Evolutionary conservation across 1,140 invertebrate genomes (phyloP).

Genomic region (Frieseomelitta varia): DNA sequence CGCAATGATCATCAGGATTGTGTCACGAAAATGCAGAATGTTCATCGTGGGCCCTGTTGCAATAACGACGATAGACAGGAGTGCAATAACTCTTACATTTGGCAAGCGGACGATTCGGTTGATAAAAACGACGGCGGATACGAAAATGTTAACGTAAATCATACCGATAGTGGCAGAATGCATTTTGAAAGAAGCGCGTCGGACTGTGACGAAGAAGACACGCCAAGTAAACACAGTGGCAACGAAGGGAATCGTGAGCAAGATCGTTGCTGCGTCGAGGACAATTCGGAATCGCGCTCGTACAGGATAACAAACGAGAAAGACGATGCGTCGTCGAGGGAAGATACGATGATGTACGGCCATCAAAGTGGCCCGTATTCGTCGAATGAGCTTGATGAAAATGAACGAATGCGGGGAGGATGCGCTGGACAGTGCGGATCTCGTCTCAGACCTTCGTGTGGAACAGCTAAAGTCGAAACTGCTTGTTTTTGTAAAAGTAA

Average conservation of each 20-base stretch:
- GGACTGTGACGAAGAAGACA: slow-evolving; percentile 26
- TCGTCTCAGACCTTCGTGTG: slow-evolving; percentile 22
- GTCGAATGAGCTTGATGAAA: slow-evolving; percentile 51
- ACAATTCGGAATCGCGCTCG: slow-evolving; percentile 9
- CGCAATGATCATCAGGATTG: slow-evolving; percentile 36
- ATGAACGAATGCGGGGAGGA: slow-evolving; percentile 68
- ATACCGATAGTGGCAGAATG: slow-evolving; percentile 31
- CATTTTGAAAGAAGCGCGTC: slow-evolving; percentile 40
- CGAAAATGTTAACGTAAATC: slow-evolving; percentile 39
- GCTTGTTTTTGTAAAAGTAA: slow-evolving; percentile 31
- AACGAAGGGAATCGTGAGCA: slow-evolving; percentile 40
- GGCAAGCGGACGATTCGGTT: slow-evolving; percentile 52
- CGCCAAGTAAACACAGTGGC: slow-evolving; percentile 33
- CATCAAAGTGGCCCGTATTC: slow-evolving; percentile 13
- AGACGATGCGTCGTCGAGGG: slow-evolving; percentile 43
- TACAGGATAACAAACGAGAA: slow-evolving; percentile 52
- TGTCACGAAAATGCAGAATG: slow-evolving; percentile 46
- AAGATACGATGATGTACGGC: slow-evolving; percentile 32
- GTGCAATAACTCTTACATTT: slow-evolving; percentile 43
- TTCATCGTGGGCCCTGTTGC: slow-evolving; percentile 30
- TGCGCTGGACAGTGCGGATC: slow-evolving; percentile 66
- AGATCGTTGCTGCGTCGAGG: slow-evolving; percentile 20
- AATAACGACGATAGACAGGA: slow-evolving; percentile 29
- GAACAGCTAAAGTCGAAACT: slow-evolving; percentile 34
- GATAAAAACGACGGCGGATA: slow-evolving; percentile 59